Percentiles rank a stretch among this genome's conserved stretches.
Evolutionary conservation across 2,888 invertebrate species (phyloP).

Genomic region (Punctoribates punctum): DNA sequence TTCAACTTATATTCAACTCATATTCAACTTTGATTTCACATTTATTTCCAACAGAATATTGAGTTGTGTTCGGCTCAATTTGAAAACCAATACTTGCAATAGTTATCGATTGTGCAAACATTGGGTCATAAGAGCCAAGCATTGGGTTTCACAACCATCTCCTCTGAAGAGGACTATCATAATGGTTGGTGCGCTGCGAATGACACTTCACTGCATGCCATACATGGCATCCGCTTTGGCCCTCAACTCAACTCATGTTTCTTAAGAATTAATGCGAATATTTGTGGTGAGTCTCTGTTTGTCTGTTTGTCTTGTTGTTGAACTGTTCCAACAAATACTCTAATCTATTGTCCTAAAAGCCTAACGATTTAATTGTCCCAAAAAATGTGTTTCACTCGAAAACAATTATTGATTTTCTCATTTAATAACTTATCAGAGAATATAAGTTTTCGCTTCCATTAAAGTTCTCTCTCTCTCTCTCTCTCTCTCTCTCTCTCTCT

Average conservation of each 20-base stretch:
- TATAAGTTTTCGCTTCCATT: background rate
- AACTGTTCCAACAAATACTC: background rate
- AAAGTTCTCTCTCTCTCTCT: background rate
- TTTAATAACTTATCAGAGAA: background rate
- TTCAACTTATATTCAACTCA: background rate
- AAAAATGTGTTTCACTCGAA: constrained; percentile 13
- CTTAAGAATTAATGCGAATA: background rate
- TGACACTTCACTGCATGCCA: constrained; percentile 29
- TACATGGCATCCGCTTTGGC: background rate
- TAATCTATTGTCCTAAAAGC: background rate
- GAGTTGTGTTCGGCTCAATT: background rate
- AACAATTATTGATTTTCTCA: background rate
- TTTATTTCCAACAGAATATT: background rate
- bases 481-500: background rate
- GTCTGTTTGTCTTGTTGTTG: constrained; percentile 6
- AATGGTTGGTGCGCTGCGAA: constrained; percentile 3
- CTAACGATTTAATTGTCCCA: background rate
- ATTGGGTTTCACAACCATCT: constrained; percentile 10
- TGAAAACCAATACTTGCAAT: constrained; percentile 1
- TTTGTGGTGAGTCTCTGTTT: background rate
- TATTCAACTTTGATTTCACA: background rate
- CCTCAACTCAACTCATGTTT: constrained; percentile 23
- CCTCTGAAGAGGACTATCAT: background rate
- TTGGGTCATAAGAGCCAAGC: background rate
- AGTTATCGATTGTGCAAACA: constrained; percentile 26